Evolutionary conservation across 2,113 vertebrate genomes (phyloP).

Genomic region (Oceanites oceanicus): DNA sequence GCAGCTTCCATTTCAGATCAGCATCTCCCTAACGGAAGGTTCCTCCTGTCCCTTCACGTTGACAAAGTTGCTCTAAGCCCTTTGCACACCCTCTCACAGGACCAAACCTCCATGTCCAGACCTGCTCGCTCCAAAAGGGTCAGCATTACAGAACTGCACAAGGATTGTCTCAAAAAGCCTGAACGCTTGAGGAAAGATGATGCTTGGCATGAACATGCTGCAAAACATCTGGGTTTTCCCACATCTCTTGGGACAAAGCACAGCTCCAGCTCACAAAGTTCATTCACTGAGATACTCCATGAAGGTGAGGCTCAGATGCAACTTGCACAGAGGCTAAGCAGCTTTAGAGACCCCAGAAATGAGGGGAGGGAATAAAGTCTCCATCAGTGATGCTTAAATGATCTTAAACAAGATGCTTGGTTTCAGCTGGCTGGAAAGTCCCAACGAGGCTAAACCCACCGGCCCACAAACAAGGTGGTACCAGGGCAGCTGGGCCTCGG

Average conservation of each 20-base stretch:
- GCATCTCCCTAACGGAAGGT: background rate
- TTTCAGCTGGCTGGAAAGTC: background rate
- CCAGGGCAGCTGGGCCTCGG: background rate
- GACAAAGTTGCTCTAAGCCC: background rate
- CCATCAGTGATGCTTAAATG: background rate
- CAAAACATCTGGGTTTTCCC: background rate
- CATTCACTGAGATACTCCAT: background rate
- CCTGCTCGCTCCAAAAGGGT: background rate
- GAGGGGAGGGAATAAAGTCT: background rate
- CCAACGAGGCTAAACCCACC: background rate
- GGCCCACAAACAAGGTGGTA: background rate
- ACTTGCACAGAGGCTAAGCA: background rate
- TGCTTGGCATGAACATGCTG: background rate
- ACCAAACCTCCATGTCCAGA: background rate
- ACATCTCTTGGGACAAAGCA: background rate
- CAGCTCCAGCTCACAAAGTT: background rate
- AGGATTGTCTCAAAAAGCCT: background rate
- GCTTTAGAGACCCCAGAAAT: background rate
- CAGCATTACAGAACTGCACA: background rate
- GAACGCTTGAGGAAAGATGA: background rate
- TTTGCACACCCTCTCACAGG: background rate
- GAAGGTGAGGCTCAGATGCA: background rate
- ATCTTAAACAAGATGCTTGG: background rate
- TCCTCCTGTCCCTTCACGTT: background rate
- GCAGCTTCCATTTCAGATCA: background rate